phyloP scores from a whole-genome alignment of 1,140 invertebrate genomes.

The Hestina assimilis region DNA sequence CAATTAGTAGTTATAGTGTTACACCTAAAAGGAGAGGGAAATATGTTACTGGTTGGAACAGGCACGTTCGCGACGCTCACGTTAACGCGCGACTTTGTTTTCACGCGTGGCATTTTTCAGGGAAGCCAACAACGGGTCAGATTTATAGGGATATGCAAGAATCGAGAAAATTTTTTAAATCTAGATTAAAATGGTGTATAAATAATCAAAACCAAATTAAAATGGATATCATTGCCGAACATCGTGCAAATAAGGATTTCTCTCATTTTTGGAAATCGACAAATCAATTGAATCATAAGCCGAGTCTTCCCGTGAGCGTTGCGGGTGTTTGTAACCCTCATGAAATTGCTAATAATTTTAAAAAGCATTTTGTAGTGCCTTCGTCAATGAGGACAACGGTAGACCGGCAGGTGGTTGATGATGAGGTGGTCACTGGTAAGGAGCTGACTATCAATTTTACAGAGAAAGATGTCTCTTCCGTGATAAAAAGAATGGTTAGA shows the following conservation, averaged over 20 bases:
- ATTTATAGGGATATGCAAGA: conserved; percentile 3
- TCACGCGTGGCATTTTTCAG: background rate
- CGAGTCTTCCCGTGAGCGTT: conserved; percentile 7
- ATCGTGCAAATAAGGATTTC: conserved; percentile 1
- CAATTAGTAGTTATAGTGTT: background rate
- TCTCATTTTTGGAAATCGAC: conserved; percentile 10
- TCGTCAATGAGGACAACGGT: too few relatives aligned
- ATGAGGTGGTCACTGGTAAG: too few relatives aligned
- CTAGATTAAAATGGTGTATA: background rate
- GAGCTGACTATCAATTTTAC: too few relatives aligned
- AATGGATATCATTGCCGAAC: conserved; percentile 8
- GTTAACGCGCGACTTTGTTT: background rate
- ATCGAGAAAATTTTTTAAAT: background rate
- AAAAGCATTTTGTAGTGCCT: background rate
- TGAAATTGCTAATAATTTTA: conserved; percentile 4
- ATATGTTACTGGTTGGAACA: conserved; percentile 4
- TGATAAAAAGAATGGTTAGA: too few relatives aligned
- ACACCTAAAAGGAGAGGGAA: background rate
- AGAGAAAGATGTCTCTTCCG: too few relatives aligned
- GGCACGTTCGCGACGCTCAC: background rate
- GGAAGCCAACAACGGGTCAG: background rate
- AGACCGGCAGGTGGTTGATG: too few relatives aligned
- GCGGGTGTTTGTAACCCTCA: background rate
- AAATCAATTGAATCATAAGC: background rate
- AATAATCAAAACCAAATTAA: conserved; percentile 15